Base-by-base conservation (phyloP, 2,888 invertebrate genomes). In the Dioctria linearis region DNA sequence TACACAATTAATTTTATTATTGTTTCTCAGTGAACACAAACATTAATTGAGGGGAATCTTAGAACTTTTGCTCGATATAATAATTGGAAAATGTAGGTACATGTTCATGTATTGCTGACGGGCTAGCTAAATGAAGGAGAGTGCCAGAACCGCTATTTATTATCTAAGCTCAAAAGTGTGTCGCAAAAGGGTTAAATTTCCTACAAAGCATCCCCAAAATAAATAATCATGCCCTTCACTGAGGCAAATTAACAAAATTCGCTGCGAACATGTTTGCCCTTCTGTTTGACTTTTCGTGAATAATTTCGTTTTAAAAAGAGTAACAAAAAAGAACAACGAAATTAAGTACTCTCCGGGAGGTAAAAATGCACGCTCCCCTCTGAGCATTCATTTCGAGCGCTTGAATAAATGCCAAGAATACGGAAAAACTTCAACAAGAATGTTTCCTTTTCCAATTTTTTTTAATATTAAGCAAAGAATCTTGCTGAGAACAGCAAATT, bases 1-100 rank as follows among this genome's bases (percentile, higher is more conserved):
- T 39, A 40, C 65, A 40, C 42, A 65, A 65, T 65, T 65, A 65
- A 65, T 25, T 25, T 65, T 65, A 65, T 65, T 49, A 49, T 11
- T 42, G 42, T 65, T 42, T 42, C 65, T 65, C 51, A 49, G n/a
- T n/a, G 42, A 5, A 25, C 65, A 25, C 0, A 25, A 25, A 25
- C 25, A 25, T 25, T 25, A 25, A 25, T 25, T 25, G 25, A 25
- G 25, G 25, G 25, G 25, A 25, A 25, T 25, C 25, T 25, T 25
- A 25, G 25, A 25, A 9, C 25, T 59, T 42, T 63, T 63, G 61
- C 61, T 63, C 61, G 59, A 5, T 13, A 59, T 37, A 59, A 13
- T 13, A 59, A 59, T 40, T 9, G 2, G 65, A 65, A 65, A 25
- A 25, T 25, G 25, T 25, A 40, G 11, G 65, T 65, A 13, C 39